phyloP scores from a whole-genome alignment of 2,113 vertebrate species.

The Machaerirhynchus nigripectus region DNA sequence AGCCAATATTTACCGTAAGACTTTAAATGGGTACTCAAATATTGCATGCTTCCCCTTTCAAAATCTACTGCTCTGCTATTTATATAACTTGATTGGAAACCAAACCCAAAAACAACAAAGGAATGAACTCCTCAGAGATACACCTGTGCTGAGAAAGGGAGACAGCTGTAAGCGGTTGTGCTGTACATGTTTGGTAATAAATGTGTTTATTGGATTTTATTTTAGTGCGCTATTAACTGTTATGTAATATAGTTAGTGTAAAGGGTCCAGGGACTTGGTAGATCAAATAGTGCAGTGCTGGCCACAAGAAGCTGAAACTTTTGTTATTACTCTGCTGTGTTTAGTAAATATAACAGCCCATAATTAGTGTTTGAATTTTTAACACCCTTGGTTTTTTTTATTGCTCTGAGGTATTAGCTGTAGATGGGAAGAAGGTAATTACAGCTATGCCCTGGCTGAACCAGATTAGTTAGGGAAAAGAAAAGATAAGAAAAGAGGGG shows the following conservation, averaged over 20 bases:
- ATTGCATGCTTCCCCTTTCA: background rate
- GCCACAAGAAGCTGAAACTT: conserved; percentile 34
- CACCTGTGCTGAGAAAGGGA: conserved; percentile 23
- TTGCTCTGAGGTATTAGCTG: conserved; percentile 50
- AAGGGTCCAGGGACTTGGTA: conserved; percentile 26
- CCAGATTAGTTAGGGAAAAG: background rate
- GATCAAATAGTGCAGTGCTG: conserved; percentile 24
- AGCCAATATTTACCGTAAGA: conserved; percentile 24
- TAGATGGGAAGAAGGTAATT: conserved; percentile 59
- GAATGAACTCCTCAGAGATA: background rate
- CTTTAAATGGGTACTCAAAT: conserved; percentile 17
- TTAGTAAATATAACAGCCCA: conserved; percentile 68
- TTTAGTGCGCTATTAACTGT: conserved; percentile 43
- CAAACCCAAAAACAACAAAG: conserved; percentile 6
- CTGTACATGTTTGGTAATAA: conserved; percentile 4
- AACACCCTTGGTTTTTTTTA: conserved; percentile 62
- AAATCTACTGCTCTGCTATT: background rate
- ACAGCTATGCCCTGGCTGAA: conserved; percentile 45
- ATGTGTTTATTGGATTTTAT: conserved; percentile 41
- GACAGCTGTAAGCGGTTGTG: background rate
- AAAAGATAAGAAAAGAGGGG: background rate
- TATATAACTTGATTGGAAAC: conserved; percentile 15
- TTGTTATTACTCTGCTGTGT: conserved; percentile 51
- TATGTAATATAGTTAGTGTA: conserved; percentile 29
- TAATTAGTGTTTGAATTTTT: conserved; percentile 67